Percentiles rank a stretch among this genome's conserved stretches.
phyloP scores from a whole-genome alignment of 2,888 invertebrate species.

The Leucozona laternaria region DNA sequence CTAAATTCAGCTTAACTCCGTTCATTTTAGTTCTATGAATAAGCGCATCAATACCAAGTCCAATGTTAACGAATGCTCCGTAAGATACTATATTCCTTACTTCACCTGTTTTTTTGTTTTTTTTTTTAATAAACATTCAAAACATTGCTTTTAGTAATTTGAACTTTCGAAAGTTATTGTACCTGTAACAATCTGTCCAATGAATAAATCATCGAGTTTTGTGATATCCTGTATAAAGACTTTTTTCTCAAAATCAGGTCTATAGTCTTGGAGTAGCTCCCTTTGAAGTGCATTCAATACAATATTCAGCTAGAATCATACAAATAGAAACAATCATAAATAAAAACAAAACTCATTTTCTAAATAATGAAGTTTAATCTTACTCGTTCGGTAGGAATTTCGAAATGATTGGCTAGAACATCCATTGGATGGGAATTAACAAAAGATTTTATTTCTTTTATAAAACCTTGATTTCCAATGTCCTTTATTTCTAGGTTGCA shows the following conservation, averaged over 20 bases:
- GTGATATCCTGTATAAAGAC: slow-evolving; percentile 90
- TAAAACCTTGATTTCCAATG: slow-evolving; percentile 83
- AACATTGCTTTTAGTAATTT: neutral
- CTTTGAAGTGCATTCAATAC: slow-evolving; percentile 87
- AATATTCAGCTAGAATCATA: slow-evolving; percentile 79
- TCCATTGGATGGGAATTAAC: slow-evolving; percentile 77
- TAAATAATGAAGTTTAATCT: neutral
- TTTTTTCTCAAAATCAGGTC: slow-evolving; percentile 87
- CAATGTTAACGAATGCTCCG: slow-evolving; percentile 95
- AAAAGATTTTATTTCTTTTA: slow-evolving; percentile 81
- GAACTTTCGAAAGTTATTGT: slow-evolving; percentile 60
- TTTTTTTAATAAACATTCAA: no score
- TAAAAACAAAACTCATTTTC: neutral
- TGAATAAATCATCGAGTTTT: slow-evolving; percentile 87
- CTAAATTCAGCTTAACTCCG: slow-evolving; percentile 86
- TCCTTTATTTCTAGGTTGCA: slow-evolving; percentile 81
- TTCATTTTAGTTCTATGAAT: slow-evolving; percentile 87
- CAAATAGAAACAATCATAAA: neutral
- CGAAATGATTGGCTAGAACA: slow-evolving; percentile 84
- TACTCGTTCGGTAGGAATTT: slow-evolving; percentile 86
- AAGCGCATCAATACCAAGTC: slow-evolving; percentile 89
- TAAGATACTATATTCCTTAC: slow-evolving; percentile 94
- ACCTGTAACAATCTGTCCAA: slow-evolving; percentile 88
- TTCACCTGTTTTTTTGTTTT: slow-evolving; percentile 86
- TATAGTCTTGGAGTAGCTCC: slow-evolving; percentile 88